These are phyloP conservation scores for Cnemophilus loriae DNA, from an alignment of 2,113 vertebrate genomes.

Conservation along the genomic window DNA sequence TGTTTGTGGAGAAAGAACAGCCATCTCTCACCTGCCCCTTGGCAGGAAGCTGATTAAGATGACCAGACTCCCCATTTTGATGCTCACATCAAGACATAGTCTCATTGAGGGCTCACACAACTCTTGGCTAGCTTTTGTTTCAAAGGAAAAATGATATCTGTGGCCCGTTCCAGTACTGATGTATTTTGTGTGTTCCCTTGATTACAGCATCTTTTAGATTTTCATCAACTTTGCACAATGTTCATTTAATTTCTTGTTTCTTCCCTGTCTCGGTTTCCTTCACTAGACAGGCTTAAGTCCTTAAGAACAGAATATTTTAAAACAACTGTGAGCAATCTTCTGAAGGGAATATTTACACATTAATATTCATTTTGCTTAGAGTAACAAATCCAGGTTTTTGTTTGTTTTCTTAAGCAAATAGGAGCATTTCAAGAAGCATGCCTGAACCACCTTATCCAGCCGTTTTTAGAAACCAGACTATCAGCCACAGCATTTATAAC, in stretches of 20 bases:
- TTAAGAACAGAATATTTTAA: background rate
- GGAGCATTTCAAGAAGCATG: background rate
- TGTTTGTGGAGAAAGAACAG: background rate
- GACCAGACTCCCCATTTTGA: background rate
- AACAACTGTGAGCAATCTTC: background rate
- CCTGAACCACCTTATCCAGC: background rate
- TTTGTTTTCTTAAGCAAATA: background rate
- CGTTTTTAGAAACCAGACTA: background rate
- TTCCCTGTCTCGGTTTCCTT: background rate
- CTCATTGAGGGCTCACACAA: background rate
- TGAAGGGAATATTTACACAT: background rate
- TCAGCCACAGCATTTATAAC: background rate
- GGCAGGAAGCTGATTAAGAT: background rate
- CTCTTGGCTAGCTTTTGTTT: background rate
- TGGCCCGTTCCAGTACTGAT: background rate
- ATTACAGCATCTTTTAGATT: background rate
- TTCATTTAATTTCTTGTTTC: background rate
- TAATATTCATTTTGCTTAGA: background rate
- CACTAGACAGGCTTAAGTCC: background rate
- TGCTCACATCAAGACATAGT: background rate
- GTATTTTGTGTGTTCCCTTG: background rate
- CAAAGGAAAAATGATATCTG: background rate
- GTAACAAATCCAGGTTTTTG: background rate
- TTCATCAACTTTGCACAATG: background rate
- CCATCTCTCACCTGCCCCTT: background rate